Conservation (phyloP, 2,888 invertebrate genomes). For the Adelphocoris suturalis region DNA sequence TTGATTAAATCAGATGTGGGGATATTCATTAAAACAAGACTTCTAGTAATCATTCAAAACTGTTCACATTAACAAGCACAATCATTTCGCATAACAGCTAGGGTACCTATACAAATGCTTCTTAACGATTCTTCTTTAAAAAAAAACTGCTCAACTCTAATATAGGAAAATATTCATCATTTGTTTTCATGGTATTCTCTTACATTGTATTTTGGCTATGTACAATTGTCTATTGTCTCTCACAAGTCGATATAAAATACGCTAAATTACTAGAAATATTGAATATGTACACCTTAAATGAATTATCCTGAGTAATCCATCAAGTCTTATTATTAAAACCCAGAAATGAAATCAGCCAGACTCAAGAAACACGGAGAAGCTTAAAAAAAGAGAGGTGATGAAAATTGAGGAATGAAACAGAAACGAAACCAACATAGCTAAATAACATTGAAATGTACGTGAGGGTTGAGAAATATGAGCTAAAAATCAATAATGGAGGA, state of each 20-base stretch:
- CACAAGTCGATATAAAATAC: conserved; percentile 60
- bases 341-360: not conserved
- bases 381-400: not conserved
- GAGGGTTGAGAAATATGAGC: not conserved
- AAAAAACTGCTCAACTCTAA: conserved; percentile 32
- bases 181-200: conserved; percentile 51
- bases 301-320: conserved; percentile 50
- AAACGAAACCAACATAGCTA: not conserved
- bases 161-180: conserved; percentile 55
- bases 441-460: not conserved
- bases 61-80: conserved; percentile 12
- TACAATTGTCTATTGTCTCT: conserved; percentile 68
- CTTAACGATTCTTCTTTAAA: conserved; percentile 32
- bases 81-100: not conserved
- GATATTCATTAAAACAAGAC: not conserved
- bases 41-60: not conserved
- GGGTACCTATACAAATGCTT: conserved; percentile 41
- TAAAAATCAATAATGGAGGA: not conserved
- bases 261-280: conserved; percentile 55
- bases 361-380: not conserved
- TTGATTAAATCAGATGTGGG: conserved; percentile 31
- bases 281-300: conserved; percentile 58
- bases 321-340: conserved; percentile 52
- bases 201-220: conserved; percentile 46
- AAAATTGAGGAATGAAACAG: not conserved